Conservation (phyloP, 2,888 invertebrate genomes). For the Globia sparganii region DNA sequence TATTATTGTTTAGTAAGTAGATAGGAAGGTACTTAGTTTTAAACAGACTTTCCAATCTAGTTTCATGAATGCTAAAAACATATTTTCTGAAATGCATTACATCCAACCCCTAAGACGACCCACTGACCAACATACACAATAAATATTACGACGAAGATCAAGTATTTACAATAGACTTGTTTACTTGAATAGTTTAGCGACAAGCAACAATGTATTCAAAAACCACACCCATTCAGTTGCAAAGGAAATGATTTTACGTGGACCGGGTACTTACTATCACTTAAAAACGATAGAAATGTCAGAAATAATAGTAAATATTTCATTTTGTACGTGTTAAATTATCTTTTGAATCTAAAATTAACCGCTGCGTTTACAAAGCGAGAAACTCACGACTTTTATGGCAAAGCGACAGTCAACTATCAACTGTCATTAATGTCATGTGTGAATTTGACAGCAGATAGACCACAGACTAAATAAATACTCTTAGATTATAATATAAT, state of each 20-base stretch:
- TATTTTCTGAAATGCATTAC: conserved; percentile 7
- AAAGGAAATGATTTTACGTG: conserved; percentile 8
- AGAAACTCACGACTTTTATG: not conserved
- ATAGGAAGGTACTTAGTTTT: not conserved
- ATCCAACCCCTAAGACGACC: no score
- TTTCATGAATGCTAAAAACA: conserved; percentile 4
- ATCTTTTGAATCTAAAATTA: not conserved
- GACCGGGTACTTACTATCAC: conserved; percentile 69
- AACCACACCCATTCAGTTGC: conserved; percentile 71
- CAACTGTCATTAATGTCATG: not conserved
- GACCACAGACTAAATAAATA: no score
- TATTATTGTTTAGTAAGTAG: not conserved
- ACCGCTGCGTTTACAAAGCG: conserved; percentile 1
- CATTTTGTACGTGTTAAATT: conserved; percentile 60
- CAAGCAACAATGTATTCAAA: conserved; percentile 47
- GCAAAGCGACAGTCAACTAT: not conserved
- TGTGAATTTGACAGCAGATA: not conserved
- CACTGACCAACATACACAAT: conserved; percentile 44
- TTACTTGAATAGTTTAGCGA: conserved; percentile 34
- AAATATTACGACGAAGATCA: conserved; percentile 19
- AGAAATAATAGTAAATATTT: conserved; percentile 57
- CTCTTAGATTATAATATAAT: no score
- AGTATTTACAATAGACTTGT: conserved; percentile 47
- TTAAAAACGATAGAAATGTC: conserved; percentile 60
- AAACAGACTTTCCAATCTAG: not conserved